These are phyloP conservation scores for Marronus borbonicus DNA, from an alignment of 2,888 invertebrate genomes.

Conservation along the genomic window DNA sequence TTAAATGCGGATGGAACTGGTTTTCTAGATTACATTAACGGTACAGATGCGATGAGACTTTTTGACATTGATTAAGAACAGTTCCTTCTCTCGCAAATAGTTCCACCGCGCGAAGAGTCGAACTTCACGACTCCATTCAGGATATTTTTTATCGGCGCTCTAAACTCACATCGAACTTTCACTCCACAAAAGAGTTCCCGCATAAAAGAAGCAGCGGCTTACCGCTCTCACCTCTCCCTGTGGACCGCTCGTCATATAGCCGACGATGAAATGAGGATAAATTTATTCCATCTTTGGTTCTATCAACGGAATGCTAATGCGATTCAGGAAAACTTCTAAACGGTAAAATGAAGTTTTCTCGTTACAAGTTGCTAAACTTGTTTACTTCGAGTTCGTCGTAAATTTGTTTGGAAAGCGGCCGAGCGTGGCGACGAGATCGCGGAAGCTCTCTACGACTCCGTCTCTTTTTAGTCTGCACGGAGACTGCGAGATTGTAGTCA, in stretches of 20 bases:
- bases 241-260: constrained; percentile 48
- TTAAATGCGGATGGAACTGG: constrained; percentile 14
- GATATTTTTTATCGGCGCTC: constrained; percentile 33
- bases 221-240: constrained; percentile 31
- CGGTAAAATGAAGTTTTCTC: constrained; percentile 64
- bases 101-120: constrained; percentile 17
- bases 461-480: constrained; percentile 40
- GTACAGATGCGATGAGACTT: neutral
- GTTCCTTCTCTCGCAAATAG: constrained; percentile 9
- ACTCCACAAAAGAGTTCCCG: constrained; percentile 51
- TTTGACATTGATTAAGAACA: constrained; percentile 24
- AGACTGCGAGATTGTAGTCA: constrained; percentile 25
- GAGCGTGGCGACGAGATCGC: constrained; percentile 44
- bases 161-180: constrained; percentile 52
- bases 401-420: constrained; percentile 60
- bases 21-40: constrained; percentile 13
- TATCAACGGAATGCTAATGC: constrained; percentile 60
- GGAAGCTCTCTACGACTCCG: constrained; percentile 27
- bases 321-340: constrained; percentile 60
- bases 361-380: constrained; percentile 63
- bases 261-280: constrained; percentile 52
- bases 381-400: constrained; percentile 61
- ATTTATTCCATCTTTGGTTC: constrained; percentile 57
- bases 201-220: constrained; percentile 29
- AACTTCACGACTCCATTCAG: constrained; percentile 21